Percentiles rank a stretch among this genome's conserved stretches.
phyloP scores from a whole-genome alignment of 2,797 vertebrate species.

The Enteromius treurensis region DNA sequence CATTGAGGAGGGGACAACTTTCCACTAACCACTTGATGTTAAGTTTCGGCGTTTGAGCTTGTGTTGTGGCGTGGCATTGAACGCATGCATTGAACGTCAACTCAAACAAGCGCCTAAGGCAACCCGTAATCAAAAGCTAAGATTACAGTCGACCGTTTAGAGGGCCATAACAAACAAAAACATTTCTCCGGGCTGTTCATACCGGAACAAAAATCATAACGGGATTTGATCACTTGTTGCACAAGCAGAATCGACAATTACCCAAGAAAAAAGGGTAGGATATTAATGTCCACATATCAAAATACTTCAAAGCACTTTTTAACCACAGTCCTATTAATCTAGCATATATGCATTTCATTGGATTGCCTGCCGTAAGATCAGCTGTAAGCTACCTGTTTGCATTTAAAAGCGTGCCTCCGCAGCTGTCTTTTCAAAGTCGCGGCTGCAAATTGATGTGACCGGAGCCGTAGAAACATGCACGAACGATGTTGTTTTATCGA shows the following conservation, averaged over 20 bases:
- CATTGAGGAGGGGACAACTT: conserved; percentile 47
- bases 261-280: conserved; percentile 15
- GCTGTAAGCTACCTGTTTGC: conserved; percentile 53
- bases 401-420: conserved; percentile 66
- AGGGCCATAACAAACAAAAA: conserved; percentile 51
- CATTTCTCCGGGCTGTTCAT: conserved; percentile 47
- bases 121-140: conserved; percentile 45
- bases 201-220: conserved; percentile 45
- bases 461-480: conserved; percentile 55
- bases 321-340: conserved; percentile 1
- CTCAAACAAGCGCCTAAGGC: conserved; percentile 42
- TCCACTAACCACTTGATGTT: conserved; percentile 51
- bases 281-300: conserved; percentile 9
- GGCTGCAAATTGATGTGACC: conserved; percentile 61
- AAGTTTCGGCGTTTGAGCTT: conserved; percentile 36
- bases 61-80: conserved; percentile 45
- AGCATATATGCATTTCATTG: conserved; percentile 8
- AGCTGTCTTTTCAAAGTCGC: conserved; percentile 68
- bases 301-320: conserved; percentile 18
- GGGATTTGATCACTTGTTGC: conserved; percentile 62
- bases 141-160: conserved; percentile 40
- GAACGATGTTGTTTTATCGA: conserved; percentile 53
- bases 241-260: conserved; percentile 24
- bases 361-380: conserved; percentile 27
- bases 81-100: conserved; percentile 36